Percentiles rank a stretch among this genome's conserved stretches.
These are phyloP conservation scores for Leptobrachium ailaonicum DNA, from an alignment of 2,113 vertebrate genomes.

Conservation along the genomic window DNA sequence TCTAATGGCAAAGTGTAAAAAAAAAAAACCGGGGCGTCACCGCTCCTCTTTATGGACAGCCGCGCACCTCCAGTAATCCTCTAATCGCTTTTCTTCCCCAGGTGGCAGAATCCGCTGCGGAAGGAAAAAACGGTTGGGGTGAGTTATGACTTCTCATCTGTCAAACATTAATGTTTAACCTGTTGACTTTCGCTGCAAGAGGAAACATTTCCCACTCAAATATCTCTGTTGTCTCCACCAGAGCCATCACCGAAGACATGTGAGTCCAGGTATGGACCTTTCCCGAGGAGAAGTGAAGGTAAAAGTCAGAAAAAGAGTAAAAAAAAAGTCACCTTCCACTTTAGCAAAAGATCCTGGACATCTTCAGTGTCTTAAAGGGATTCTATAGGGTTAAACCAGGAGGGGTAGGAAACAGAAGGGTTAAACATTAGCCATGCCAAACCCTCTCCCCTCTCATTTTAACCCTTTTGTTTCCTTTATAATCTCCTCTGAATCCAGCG, in stretches of 20 bases:
- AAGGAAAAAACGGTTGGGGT: constrained; percentile 66
- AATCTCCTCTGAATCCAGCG: no score
- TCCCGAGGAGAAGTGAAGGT: no score
- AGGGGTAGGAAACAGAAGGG: no score
- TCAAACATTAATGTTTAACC: background rate
- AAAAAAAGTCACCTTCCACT: no score
- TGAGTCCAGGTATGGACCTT: background rate
- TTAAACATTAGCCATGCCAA: no score
- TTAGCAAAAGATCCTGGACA: no score
- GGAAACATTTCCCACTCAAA: background rate
- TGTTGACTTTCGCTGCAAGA: background rate
- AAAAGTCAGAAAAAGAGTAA: no score
- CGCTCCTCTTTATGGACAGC: background rate
- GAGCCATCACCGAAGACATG: constrained; percentile 28
- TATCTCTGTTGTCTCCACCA: background rate
- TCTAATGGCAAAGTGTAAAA: no score
- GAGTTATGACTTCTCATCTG: constrained; percentile 33
- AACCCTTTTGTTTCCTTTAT: no score
- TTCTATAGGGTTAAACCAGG: no score
- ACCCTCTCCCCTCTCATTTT: no score
- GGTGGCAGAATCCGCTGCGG: constrained; percentile 77
- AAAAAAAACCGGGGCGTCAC: background rate
- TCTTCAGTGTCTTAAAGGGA: no score
- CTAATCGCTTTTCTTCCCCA: constrained; percentile 54
- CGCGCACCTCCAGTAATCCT: background rate